These are phyloP conservation scores for Erebia aethiops DNA, from an alignment of 2,888 invertebrate species.

Conservation along the genomic window DNA sequence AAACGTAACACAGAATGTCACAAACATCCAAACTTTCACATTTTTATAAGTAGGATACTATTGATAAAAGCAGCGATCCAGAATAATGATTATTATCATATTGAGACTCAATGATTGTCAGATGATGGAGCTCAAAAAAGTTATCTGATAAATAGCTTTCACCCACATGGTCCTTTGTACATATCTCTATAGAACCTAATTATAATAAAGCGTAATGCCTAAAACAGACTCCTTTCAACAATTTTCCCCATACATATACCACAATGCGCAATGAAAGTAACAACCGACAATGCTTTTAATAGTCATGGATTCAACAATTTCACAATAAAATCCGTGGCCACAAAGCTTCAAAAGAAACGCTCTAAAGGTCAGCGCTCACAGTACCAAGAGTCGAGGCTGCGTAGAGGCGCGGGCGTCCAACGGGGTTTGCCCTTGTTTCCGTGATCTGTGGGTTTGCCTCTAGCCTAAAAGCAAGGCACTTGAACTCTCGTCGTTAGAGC, in stretches of 20 bases:
- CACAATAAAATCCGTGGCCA: conserved; percentile 36
- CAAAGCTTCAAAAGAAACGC: conserved; percentile 37
- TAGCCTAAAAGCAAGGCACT: no score
- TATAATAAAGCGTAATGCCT: conserved; percentile 14
- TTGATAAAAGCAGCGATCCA: no score
- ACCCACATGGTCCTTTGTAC: neutral
- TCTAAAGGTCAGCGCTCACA: neutral
- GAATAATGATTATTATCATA: no score
- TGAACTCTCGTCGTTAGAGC: no score
- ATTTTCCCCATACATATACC: conserved; percentile 17
- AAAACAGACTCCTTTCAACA: conserved; percentile 17
- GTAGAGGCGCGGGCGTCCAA: neutral
- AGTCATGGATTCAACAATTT: conserved; percentile 37
- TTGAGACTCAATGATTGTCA: neutral
- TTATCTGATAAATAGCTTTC: neutral
- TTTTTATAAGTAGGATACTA: no score
- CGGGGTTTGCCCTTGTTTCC: no score
- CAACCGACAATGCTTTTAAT: conserved; percentile 26
- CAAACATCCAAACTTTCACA: no score
- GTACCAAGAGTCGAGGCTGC: neutral
- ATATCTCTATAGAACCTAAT: conserved; percentile 12
- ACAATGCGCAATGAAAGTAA: conserved; percentile 22
- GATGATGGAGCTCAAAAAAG: neutral
- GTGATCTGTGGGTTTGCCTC: no score
- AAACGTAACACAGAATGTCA: no score